Conservation (phyloP, 92 coral and sea anemone species). For the Epizoanthus illoricatus region DNA sequence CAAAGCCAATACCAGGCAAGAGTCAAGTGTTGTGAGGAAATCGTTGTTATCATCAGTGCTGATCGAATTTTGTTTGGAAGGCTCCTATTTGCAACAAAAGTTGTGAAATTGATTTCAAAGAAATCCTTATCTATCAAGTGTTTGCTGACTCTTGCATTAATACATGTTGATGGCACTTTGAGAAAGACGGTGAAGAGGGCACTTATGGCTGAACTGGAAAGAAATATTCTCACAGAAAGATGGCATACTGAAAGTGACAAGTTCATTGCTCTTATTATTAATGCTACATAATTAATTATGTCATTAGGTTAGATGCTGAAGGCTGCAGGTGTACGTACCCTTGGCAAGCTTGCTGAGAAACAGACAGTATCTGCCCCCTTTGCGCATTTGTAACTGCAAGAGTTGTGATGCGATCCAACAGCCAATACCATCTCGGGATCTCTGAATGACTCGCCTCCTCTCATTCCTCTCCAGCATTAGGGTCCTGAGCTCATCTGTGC, state of each 20-base stretch:
- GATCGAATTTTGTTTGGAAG: too few species aligned
- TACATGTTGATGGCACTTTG: conserved; percentile 60
- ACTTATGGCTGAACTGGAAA: too few species aligned
- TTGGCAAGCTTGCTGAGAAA: conserved; percentile 50
- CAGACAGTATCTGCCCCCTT: conserved; percentile 26
- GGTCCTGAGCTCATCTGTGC: too few species aligned
- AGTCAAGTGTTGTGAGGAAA: conserved; percentile 6
- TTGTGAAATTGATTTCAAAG: too few species aligned
- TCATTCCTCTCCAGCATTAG: too few species aligned
- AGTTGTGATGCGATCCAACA: conserved; percentile 10
- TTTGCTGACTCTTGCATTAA: conserved; percentile 9
- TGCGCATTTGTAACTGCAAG: conserved; percentile 24
- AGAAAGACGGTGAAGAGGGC: not conserved
- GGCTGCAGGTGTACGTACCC: conserved; percentile 52
- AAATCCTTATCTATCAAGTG: too few species aligned
- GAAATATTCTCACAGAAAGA: conserved; percentile 8
- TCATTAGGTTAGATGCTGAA: conserved; percentile 56
- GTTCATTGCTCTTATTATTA: conserved; percentile 39
- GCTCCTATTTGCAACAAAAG: too few species aligned
- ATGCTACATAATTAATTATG: too few species aligned
- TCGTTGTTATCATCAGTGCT: too few species aligned
- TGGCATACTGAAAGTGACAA: conserved; percentile 35
- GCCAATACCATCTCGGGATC: too few species aligned
- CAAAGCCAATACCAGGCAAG: conserved; percentile 36
- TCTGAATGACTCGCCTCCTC: too few species aligned